These are phyloP conservation scores for Zapornia atra DNA, from an alignment of 2,113 vertebrate species.

Conservation along the genomic window DNA sequence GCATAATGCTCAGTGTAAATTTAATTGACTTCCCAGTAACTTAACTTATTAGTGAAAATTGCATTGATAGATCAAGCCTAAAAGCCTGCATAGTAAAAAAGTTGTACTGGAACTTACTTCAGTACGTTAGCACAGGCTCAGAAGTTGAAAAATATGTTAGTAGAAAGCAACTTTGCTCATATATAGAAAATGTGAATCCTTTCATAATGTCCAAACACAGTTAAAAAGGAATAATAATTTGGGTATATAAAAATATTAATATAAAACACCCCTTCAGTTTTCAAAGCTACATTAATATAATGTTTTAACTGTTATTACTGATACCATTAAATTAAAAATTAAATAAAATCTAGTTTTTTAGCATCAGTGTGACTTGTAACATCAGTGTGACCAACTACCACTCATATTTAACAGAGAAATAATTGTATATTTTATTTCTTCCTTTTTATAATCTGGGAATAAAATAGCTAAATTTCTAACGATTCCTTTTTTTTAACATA, in stretches of 20 bases:
- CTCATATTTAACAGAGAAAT: neutral
- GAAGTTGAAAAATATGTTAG: neutral
- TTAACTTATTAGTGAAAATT: conserved; percentile 31
- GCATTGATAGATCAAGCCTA: neutral
- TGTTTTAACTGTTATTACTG: neutral
- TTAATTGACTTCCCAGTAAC: neutral
- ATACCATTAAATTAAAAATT: neutral
- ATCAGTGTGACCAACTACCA: neutral
- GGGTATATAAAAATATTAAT: neutral
- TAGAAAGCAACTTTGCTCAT: neutral
- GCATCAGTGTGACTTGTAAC: neutral
- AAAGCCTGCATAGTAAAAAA: neutral
- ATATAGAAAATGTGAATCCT: neutral
- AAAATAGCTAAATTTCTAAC: neutral
- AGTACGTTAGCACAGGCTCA: neutral
- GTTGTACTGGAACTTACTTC: neutral
- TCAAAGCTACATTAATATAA: neutral
- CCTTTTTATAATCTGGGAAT: neutral
- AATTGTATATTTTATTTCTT: neutral
- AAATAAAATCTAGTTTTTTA: neutral
- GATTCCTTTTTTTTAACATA: neutral
- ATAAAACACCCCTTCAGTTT: neutral
- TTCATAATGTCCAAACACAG: neutral
- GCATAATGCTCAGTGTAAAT: neutral
- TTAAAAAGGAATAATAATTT: neutral